A percentile compares a stretch with the other conserved stretches of the same genome.
These are phyloP conservation scores for Catostylus mosaicus DNA, from an alignment of 30 jellyfish, hydroid and myxozoan genomes.

Conservation along the genomic window DNA sequence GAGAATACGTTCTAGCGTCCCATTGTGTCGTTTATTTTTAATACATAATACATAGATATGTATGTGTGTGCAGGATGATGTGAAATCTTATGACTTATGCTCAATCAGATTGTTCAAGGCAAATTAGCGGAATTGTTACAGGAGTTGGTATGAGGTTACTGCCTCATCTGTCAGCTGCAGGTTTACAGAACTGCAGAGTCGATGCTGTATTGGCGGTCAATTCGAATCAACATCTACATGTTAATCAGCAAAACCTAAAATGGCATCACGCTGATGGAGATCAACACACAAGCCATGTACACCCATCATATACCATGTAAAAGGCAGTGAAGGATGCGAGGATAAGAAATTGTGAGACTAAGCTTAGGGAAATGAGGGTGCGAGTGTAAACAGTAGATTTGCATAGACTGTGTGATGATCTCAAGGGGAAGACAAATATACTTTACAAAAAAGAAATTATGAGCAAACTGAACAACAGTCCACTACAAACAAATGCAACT, in stretches of 20 bases:
- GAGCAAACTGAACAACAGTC: background rate
- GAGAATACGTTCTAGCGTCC: too few relatives aligned
- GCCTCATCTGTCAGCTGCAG: too few relatives aligned
- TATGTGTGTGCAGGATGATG: too few relatives aligned
- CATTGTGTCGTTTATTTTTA: too few relatives aligned
- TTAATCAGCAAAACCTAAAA: background rate
- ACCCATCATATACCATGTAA: slow-evolving; percentile 2
- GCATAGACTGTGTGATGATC: background rate
- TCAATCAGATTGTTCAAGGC: too few relatives aligned
- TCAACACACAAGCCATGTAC: slow-evolving; percentile 3
- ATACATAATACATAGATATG: too few relatives aligned
- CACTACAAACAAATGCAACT: too few relatives aligned
- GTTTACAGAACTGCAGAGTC: too few relatives aligned
- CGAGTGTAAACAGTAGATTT: background rate
- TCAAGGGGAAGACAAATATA: background rate
- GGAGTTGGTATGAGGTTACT: too few relatives aligned
- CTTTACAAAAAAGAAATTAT: background rate
- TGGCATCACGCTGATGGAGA: slow-evolving; percentile 8
- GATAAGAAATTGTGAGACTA: background rate
- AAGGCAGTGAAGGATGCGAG: background rate
- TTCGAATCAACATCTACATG: background rate
- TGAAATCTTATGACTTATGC: too few relatives aligned
- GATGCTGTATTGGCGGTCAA: background rate
- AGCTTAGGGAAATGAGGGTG: background rate
- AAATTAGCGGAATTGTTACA: too few relatives aligned